Base-by-base conservation (phyloP, 2,888 invertebrate species). In the Desoria tigrina region DNA sequence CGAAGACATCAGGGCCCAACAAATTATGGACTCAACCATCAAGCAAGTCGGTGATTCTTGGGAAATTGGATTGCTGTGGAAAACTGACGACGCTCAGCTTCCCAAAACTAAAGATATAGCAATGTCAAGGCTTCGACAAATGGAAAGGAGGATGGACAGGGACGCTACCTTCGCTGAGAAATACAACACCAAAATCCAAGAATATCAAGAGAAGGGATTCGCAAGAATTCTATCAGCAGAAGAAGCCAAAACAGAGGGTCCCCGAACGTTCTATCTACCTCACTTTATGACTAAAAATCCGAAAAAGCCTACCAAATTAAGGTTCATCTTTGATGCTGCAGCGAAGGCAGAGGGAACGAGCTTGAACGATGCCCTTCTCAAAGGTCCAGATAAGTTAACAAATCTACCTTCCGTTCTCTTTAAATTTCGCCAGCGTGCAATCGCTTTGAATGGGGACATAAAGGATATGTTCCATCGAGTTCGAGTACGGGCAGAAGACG, bases 281-380 rank as follows among this genome's bases (percentile, higher is more conserved):
- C 73, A 75, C 42, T 72, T 73, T 61, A 66, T 58, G 0, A 72
- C 72, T 1, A 24, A 18, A 0, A 69, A 65, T 18, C 65, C 63
- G 2, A 71, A 71, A 32, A 74, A 75, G 42, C 69, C 75, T 1
- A 60, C 32, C 2, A 75, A 74, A 24, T n/a, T 74, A 0, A 42
- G 75, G 4, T 27, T 75, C 0, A 73, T 75, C 1, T 74, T 71
- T 27, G 69, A 74, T 53, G 69, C 66, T 0, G 61, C 72, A 1
- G 69, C 72, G 74, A 61, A 58, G 39, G 23, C 27, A 1, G 3
- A 45, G 0, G 68, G 65, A 16, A 39, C 3, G 2, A 54, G 65
- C 7, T 54, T 72, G 1, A 75, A 74, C 61, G 65, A 71, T 26
- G 23, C n/a, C 16, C n/a, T n/a, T n/a, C n/a, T n/a, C n/a, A n/a